Evolutionary conservation across 2,888 invertebrate species (phyloP), one percentile per base, ranked within the genome.

Genomic region (Sarcophaga caerulescens): DNA sequence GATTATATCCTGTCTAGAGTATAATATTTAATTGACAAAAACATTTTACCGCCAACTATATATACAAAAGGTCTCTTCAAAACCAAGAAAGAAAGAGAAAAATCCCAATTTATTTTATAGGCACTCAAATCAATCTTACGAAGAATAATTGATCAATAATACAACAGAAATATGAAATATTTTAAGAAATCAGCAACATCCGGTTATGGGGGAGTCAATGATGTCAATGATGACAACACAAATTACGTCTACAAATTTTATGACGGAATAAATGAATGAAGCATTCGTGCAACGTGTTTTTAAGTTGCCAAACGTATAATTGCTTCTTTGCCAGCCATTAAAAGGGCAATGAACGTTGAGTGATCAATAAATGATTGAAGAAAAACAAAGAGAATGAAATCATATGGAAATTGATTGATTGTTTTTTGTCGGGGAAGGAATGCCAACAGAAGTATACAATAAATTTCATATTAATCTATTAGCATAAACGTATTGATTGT

Each of bases 1-100:
- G 91, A 92, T 91, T 90, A 91, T 92, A 92, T 92, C 92, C 92
- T 91, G 91, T 83, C 76, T 17, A 17, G 1, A 52, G 12, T 52
- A 52, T 83, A 76, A 89, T 89, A 90, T 89, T 90, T 90, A 90
- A 92, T 92, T 87, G 90, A 89, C 90, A 91, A 91, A 90, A 70
- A 70, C 44, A 75, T 71, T 35, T 35, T 81, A 79, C 88, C 88
- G 87, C 82, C 85, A 74, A 85, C 76, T 60, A 60, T 57, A 60
- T 60, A 69, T 52, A 71, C 17, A 71, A 68, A 35, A 69, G 59
- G 23, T 45, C 52, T 68, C 25, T 69, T 47, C 4, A 4, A 12
- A 4, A 47, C n/a, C n/a, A n/a, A n/a, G n/a, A n/a, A n/a, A n/a
- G n/a, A n/a, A n/a, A n/a, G n/a, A n/a, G n/a, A 71, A 10, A 69